Evolutionary conservation across 2,888 invertebrate species (phyloP), one percentile per base, ranked within the genome.

Genomic region (Thelaira solivaga): DNA sequence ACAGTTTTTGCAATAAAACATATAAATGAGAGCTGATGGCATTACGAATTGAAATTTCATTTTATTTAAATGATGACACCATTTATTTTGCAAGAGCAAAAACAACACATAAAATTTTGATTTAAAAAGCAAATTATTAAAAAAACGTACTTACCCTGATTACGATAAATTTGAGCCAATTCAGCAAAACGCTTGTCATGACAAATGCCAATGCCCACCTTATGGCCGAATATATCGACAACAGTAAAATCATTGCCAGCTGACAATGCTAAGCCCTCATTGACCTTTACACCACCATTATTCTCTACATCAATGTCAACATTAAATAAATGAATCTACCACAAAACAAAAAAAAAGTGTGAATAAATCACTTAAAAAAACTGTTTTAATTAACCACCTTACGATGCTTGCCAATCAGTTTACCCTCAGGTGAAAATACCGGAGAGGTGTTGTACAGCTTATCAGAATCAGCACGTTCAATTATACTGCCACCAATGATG

Each of bases 101-200:
- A n/a, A n/a, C n/a, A n/a, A n/a, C n/a, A n/a, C n/a, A n/a, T n/a
- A n/a, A n/a, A n/a, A n/a, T n/a, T n/a, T n/a, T n/a, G 11, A 41
- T 16, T 20, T n/a, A 5, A 57, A 16, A 7, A 13, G 7, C 6
- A 22, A 7, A 3, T n/a, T 8, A 24, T 13, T 13, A 6, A 8
- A 2, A 22, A 13, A 13, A 4, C 8, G 4, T 13, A 41, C 81
- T 82, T 80, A 91, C 92, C 92, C 86, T 89, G 85, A 51, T 91
- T 90, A 1, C 94, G 90, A 89, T 95, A 94, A 11, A 94, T 83
- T 77, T 93, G 92, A 0, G 96, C 95, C 91, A 98, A 89, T 90
- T 98, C 97, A 67, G 94, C 93, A 89, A 98, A 99, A 47, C 98
- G 91, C 71, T 98, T 91, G 86, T 99, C 98, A 86, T 98, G 98